Conservation (phyloP, 2,797 vertebrate genomes). For the Gymnothorax javanicus region DNA sequence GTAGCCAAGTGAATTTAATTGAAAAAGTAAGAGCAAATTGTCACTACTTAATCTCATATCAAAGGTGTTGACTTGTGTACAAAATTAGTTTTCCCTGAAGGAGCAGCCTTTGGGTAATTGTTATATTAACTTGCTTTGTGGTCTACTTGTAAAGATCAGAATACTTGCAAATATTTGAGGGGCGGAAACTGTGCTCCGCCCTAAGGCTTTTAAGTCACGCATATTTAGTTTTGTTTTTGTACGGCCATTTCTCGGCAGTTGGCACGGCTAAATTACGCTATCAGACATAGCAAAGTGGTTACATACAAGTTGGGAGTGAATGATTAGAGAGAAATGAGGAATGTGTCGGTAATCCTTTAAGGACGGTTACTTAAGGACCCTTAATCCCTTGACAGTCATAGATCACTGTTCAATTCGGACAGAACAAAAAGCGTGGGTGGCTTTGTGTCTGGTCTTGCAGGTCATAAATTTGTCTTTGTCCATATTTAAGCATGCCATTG, state of each 20-base stretch:
- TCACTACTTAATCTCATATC: background rate
- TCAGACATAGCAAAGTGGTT: constrained; percentile 8
- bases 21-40: background rate
- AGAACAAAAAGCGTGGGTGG: background rate
- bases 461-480: background rate
- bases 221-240: constrained; percentile 47
- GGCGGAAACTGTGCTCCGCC: constrained; percentile 67
- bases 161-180: constrained; percentile 63
- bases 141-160: constrained; percentile 68
- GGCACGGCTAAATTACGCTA: constrained; percentile 19
- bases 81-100: background rate
- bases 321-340: constrained; percentile 5
- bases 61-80: background rate
- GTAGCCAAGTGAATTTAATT: background rate
- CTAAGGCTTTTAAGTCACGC: constrained; percentile 67
- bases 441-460: background rate
- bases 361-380: background rate
- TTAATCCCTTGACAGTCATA: background rate
- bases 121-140: constrained; percentile 52
- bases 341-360: background rate
- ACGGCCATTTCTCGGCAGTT: background rate
- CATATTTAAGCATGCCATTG: background rate
- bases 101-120: background rate
- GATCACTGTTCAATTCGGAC: constrained; percentile 1
- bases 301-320: background rate